These are phyloP conservation scores for Hylomyscus alleni DNA, from an alignment of 2,797 vertebrate species.

Conservation along the genomic window DNA sequence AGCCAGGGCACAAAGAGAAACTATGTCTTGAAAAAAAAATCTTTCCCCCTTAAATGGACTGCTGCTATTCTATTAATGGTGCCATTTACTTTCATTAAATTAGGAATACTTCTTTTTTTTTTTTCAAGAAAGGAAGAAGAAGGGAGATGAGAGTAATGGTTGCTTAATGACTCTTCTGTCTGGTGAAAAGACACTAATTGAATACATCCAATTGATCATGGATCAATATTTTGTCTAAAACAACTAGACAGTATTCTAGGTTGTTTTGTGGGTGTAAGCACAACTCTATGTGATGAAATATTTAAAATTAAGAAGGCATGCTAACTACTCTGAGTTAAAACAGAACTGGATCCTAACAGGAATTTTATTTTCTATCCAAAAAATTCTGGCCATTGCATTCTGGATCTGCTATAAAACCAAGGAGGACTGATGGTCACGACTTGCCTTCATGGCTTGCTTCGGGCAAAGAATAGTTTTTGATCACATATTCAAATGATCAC, in stretches of 20 bases:
- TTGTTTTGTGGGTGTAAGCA: constrained; percentile 48
- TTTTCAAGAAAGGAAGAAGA: neutral
- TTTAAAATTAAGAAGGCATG: constrained; percentile 48
- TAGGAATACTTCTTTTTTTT: neutral
- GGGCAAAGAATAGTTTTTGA: constrained; percentile 56
- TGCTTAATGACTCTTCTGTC: neutral
- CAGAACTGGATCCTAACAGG: neutral
- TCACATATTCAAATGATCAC: constrained; percentile 2
- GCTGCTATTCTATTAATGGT: neutral
- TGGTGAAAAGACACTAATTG: constrained; percentile 59
- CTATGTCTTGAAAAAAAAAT: neutral
- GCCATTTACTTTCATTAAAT: constrained; percentile 33
- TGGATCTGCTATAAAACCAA: neutral
- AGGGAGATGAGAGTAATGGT: neutral
- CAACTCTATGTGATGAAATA: constrained; percentile 45
- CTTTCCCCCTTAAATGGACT: neutral
- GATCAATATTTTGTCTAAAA: constrained; percentile 26
- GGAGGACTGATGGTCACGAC: neutral
- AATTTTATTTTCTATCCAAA: constrained; percentile 76
- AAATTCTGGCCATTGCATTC: neutral
- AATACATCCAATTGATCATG: constrained; percentile 22
- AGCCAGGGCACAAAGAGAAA: too few species aligned
- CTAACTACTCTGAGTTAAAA: neutral
- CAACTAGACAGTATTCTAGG: constrained; percentile 51
- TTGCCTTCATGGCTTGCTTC: constrained; percentile 20